Base-by-base conservation (phyloP, 1,140 invertebrate genomes). In the Theocolax elegans region DNA sequence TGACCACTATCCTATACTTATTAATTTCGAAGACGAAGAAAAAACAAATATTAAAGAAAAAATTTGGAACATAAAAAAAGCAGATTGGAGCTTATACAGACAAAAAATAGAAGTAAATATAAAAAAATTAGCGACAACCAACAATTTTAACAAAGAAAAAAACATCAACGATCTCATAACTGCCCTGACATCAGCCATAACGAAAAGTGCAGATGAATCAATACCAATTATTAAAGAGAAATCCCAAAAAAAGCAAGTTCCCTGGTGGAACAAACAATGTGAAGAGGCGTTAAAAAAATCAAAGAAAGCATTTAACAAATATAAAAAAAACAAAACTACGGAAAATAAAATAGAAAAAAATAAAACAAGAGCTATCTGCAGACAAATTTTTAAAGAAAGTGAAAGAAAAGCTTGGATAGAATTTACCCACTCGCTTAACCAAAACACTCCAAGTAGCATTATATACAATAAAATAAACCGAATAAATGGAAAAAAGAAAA, bases 331-430 rank as follows among this genome's bases (percentile, higher is more conserved):
- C n/a, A 46, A 46, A 12, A 46, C 42, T 4, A 46, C 42, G n/a
- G 42, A 46, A 46, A 46, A 46, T 46, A 46, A 46, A 46, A 46
- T 46, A n/a, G n/a, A n/a, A n/a, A n/a, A n/a, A n/a, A n/a, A n/a
- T n/a, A n/a, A n/a, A n/a, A n/a, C n/a, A n/a, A 46, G n/a, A 46
- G 42, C 7, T 4, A 46, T n/a, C 4, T 46, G 15, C n/a, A 46
- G n/a, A 15, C 7, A 17, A 46, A 46, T 15, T 15, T 10, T 46
- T 10, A 46, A 15, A 12, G 42, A 46, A 46, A 15, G 4, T n/a
- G n/a, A 46, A 46, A 46, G n/a, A 46, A 46, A 4, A n/a, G n/a
- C n/a, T n/a, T 46, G 42, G 42, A 7, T 46, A 7, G n/a, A 46
- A 46, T 46, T 10, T n/a, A 17, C n/a, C 7, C n/a, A 7, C 3